These are phyloP conservation scores for Neopipo cinnamomea DNA, from an alignment of 2,113 vertebrate genomes.

Conservation along the genomic window DNA sequence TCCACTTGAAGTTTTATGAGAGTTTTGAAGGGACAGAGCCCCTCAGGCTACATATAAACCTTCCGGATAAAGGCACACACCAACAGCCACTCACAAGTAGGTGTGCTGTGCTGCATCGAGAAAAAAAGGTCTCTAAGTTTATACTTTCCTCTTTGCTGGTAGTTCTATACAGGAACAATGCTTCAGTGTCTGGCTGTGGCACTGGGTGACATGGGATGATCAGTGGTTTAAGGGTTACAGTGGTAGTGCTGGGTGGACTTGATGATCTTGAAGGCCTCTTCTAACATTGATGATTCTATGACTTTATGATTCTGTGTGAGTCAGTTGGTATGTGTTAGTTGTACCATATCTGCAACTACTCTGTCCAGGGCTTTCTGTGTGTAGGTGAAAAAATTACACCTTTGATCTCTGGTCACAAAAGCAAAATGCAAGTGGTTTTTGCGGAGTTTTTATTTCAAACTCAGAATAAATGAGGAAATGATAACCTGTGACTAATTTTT, in stretches of 20 bases:
- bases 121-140: background rate
- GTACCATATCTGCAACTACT: background rate
- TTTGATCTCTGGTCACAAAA: background rate
- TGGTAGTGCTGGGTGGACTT: background rate
- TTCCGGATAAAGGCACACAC: background rate
- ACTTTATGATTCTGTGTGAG: background rate
- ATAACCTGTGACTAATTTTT: background rate
- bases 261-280: background rate
- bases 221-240: background rate
- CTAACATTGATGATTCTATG: background rate
- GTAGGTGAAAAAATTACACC: background rate
- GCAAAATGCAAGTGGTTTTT: accelerated
- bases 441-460: background rate
- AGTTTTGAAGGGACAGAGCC: background rate
- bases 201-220: background rate
- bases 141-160: background rate
- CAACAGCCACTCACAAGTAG: background rate
- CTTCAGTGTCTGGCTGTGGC: background rate
- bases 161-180: background rate
- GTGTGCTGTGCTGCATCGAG: background rate
- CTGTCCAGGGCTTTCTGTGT: background rate
- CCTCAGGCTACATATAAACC: background rate
- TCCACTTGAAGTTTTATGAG: background rate
- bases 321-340: background rate
- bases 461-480: background rate